Evolutionary conservation across 2,797 vertebrate species (phyloP), one percentile per base, ranked within the genome.

Genomic region (Hafferia zeledoni): DNA sequence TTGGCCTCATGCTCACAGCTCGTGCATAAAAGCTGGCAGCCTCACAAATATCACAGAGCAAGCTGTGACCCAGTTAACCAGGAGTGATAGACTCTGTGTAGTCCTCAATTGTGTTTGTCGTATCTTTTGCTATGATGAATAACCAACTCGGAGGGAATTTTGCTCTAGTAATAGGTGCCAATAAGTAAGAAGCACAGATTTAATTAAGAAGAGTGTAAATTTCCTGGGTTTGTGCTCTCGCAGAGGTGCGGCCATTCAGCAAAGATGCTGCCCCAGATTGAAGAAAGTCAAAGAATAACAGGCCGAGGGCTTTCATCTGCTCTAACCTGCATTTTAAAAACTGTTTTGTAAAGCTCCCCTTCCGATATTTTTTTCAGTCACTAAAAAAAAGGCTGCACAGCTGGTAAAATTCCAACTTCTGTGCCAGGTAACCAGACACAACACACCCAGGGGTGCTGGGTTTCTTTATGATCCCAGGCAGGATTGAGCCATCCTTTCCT

Each of bases 1-100:
- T 79, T 96, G 91, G 77, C 72, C 53, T 5, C 1, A 22, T 35
- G 67, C 83, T 83, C 15, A 3, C n/a, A 13, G 75, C 60, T 63
- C 10, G 23, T 65, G 89, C 56, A 27, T 30, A 23, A 50, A 60
- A 63, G 64, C 49, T 72, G 90, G 85, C 92, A 76, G 92, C 43
- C 46, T 69, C 10, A 0, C 12, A 16, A 39, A 23, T 6, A 2
- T 46, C 41, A 24, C 46, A 52, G 89, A 83, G 90, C 76, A 9
- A 39, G 81, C 89, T 67, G 83, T 96, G 95, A 97, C 96, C 96
- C 79, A 92, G 9, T 93, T 96, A 94, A 69, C 50, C 80, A 11
- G 35, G 74, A 90, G 56, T 74, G 72, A 56, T 69, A n/a, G 87
- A 64, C 89, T 49, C 50, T 4, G 10, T 83, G 88, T 74, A 70